A percentile compares a stretch with the other conserved stretches of the same genome.
These are phyloP conservation scores for Torymus tubicola DNA, from an alignment of 2,888 invertebrate species.

Conservation along the genomic window DNA sequence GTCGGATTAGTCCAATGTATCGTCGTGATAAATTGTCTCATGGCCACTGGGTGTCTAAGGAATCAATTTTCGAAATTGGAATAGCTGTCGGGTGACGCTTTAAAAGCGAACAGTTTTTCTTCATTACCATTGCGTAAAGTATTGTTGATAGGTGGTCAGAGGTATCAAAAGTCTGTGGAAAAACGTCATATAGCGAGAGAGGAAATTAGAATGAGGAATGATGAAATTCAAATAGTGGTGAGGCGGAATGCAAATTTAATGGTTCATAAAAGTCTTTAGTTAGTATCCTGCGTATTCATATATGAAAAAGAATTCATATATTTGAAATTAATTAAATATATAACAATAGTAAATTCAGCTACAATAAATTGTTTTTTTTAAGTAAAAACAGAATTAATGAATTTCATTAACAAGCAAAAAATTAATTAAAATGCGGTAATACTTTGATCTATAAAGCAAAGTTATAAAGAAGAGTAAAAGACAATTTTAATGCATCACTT, in stretches of 20 bases:
- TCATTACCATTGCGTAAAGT: background rate
- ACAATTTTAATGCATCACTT: no score
- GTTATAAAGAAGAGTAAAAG: no score
- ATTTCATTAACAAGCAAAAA: no score
- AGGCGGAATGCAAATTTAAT: slow-evolving; percentile 40
- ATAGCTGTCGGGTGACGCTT: background rate
- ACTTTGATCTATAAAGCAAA: no score
- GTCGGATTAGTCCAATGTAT: background rate
- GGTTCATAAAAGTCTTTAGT: background rate
- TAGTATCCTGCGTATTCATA: background rate
- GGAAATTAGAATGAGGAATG: slow-evolving; percentile 15
- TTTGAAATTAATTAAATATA: no score
- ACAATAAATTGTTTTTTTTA: no score
- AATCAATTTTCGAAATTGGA: slow-evolving; percentile 8
- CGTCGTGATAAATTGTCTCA: slow-evolving; percentile 4
- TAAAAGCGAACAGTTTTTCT: slow-evolving; percentile 8
- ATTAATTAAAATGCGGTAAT: no score
- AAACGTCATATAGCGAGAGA: background rate
- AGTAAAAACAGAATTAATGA: no score
- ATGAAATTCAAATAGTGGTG: slow-evolving; percentile 17
- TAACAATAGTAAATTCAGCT: no score
- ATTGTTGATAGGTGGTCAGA: background rate
- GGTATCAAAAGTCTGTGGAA: background rate
- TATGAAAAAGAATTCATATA: no score
- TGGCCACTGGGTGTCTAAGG: background rate